phyloP scores from a whole-genome alignment of 2,797 vertebrate genomes.

The Heteromormyrus szaboi region DNA sequence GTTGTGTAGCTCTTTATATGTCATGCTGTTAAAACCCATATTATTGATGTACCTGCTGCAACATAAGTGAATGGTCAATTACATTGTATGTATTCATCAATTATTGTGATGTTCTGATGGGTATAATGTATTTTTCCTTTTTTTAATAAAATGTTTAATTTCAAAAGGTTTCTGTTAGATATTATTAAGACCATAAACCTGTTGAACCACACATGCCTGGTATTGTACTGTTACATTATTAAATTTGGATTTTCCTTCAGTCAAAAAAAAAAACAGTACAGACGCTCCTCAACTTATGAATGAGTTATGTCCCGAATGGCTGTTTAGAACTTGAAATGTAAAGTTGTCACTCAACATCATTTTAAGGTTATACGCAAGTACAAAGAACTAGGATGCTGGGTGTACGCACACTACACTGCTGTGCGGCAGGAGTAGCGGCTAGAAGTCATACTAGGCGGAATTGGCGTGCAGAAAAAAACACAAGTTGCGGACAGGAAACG shows the following conservation, averaged over 20 bases:
- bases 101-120: neutral
- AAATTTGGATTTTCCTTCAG: neutral
- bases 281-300: neutral
- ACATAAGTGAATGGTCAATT: neutral
- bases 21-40: neutral
- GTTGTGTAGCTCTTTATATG: neutral
- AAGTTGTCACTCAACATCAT: neutral
- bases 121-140: neutral
- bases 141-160: neutral
- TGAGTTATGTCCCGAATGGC: neutral
- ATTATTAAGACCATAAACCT: neutral
- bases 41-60: neutral
- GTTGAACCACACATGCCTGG: neutral
- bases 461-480: neutral
- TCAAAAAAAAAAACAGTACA: neutral
- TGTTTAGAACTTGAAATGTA: neutral
- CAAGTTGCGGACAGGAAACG: neutral
- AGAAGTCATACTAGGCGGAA: neutral
- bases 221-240: neutral
- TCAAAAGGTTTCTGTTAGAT: neutral
- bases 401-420: neutral
- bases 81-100: slow-evolving; percentile 10
- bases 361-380: neutral
- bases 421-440: neutral
- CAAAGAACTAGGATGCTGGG: neutral